Evolutionary conservation across 2,888 invertebrate species (phyloP).

Genomic region (Agrochola litura): DNA sequence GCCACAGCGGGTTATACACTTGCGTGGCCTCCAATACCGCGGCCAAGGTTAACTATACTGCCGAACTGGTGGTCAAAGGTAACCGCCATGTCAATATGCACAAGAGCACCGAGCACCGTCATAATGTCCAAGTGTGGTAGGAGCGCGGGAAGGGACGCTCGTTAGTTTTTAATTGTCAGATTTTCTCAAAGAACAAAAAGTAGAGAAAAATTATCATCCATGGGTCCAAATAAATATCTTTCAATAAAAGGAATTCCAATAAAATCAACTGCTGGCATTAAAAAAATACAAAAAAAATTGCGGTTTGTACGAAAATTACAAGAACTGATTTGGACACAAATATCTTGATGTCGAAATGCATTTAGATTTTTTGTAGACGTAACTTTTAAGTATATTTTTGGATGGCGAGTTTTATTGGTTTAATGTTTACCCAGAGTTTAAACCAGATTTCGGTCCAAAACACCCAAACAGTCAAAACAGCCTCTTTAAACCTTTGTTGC

Average conservation of each 20-base stretch:
- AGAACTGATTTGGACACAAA: neutral
- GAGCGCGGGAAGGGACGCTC: slow-evolving; percentile 40
- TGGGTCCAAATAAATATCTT: neutral
- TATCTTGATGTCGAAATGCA: too few relatives aligned
- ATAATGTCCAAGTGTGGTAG: slow-evolving; percentile 53
- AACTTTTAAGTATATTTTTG: neutral
- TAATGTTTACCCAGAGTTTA: neutral
- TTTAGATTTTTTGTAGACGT: neutral
- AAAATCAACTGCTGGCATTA: neutral
- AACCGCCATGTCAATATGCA: slow-evolving; percentile 76
- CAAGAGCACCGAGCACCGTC: slow-evolving; percentile 71
- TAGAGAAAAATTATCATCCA: neutral
- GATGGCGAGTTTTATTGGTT: neutral
- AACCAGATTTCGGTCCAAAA: neutral
- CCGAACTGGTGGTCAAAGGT: slow-evolving; percentile 94
- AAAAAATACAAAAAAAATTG: neutral
- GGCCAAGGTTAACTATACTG: slow-evolving; percentile 93
- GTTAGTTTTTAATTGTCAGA: neutral
- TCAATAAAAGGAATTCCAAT: too few relatives aligned
- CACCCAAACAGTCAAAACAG: neutral
- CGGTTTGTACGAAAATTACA: neutral
- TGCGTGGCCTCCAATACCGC: slow-evolving; percentile 94
- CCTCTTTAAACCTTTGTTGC: neutral
- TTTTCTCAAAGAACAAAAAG: neutral
- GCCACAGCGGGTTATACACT: slow-evolving; percentile 93